A percentile compares a stretch with the other conserved stretches of the same genome.
phyloP scores from a whole-genome alignment of 2,113 vertebrate genomes.

The Ciconia stormi region DNA sequence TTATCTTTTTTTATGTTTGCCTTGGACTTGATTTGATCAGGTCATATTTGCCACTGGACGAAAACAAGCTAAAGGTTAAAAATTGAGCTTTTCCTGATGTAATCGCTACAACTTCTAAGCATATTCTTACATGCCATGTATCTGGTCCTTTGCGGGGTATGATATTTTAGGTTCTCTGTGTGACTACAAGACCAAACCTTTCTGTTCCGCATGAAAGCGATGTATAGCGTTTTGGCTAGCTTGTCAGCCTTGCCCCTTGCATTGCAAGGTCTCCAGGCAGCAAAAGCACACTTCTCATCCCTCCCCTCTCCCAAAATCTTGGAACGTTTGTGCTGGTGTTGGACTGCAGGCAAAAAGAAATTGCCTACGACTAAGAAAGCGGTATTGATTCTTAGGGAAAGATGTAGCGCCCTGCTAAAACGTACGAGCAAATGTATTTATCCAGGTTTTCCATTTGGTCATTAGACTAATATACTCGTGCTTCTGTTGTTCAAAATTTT shows the following conservation, averaged over 20 bases:
- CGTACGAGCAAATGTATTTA: not conserved
- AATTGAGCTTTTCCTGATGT: not conserved
- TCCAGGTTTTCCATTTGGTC: not conserved
- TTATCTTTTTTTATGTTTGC: not conserved
- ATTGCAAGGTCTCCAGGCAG: not conserved
- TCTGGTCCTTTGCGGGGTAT: no score
- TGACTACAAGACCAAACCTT: not conserved
- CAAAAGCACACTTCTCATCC: not conserved
- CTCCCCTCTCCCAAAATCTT: not conserved
- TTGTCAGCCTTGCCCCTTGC: not conserved
- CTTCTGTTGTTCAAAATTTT: not conserved
- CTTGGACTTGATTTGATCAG: not conserved
- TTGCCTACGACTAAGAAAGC: not conserved
- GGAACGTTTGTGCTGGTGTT: not conserved
- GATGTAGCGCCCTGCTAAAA: not conserved
- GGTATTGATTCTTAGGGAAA: not conserved
- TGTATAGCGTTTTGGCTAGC: not conserved
- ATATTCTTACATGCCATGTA: rapidly evolving
- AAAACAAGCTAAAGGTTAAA: not conserved
- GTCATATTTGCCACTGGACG: not conserved
- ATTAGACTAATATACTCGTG: not conserved
- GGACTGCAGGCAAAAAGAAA: not conserved
- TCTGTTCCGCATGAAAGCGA: rapidly evolving
- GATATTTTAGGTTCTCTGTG: not conserved
- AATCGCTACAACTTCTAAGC: not conserved